Evolutionary conservation across 2,113 vertebrate species (phyloP).

Genomic region (Himantopus leucocephalus): DNA sequence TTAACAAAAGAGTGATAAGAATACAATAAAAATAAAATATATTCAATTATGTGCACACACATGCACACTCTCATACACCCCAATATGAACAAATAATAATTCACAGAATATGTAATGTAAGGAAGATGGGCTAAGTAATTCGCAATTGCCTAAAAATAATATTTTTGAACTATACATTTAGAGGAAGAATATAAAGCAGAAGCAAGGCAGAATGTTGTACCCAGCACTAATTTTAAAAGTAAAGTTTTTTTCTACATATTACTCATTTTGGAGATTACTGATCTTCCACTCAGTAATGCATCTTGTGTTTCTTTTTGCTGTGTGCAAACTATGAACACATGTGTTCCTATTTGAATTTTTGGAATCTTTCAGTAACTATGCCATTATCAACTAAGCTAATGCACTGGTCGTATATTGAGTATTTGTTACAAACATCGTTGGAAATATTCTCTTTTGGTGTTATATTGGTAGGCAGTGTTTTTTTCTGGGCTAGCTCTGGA

Average conservation of each 20-base stretch:
- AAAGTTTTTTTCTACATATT: neutral
- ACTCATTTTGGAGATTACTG: neutral
- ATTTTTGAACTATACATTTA: neutral
- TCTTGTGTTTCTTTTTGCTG: neutral
- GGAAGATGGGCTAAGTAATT: neutral
- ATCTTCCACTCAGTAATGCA: neutral
- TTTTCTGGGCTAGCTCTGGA: neutral
- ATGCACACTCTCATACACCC: neutral
- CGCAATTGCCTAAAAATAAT: neutral
- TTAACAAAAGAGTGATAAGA: neutral
- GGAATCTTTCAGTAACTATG: neutral
- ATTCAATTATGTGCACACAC: neutral
- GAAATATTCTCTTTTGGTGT: neutral
- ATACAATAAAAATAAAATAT: neutral
- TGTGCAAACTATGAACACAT: neutral
- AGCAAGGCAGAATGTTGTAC: neutral
- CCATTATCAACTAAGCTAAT: neutral
- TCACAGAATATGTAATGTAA: neutral
- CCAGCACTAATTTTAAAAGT: neutral
- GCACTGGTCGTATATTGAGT: rapidly evolving
- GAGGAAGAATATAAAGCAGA: neutral
- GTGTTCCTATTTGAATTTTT: neutral
- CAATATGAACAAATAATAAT: neutral
- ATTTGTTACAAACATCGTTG: neutral
- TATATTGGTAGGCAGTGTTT: neutral